Conservation (phyloP, 2,113 vertebrate genomes). For the Myodes glareolus region DNA sequence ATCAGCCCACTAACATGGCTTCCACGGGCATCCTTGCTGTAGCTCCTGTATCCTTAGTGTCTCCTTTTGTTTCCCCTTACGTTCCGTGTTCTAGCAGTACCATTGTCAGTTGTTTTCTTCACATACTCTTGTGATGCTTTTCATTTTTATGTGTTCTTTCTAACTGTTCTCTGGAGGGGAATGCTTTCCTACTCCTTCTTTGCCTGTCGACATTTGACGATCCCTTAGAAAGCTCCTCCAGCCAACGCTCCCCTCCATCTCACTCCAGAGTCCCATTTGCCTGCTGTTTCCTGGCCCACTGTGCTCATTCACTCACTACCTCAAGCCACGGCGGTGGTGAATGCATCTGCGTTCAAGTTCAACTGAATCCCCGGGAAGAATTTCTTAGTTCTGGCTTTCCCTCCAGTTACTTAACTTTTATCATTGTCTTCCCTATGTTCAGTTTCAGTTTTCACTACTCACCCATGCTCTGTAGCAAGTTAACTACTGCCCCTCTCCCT, state of each 20-base stretch:
- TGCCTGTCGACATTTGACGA: not conserved
- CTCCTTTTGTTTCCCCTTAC: not conserved
- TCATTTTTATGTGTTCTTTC: conserved; percentile 2
- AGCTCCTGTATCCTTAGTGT: not conserved
- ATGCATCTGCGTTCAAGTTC: not conserved
- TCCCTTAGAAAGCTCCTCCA: not conserved
- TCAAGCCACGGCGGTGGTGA: not conserved
- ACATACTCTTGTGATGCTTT: not conserved
- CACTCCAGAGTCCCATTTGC: not conserved
- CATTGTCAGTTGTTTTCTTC: not conserved
- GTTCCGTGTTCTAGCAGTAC: not conserved
- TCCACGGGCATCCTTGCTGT: not conserved
- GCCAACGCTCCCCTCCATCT: not conserved
- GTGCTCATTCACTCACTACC: not conserved
- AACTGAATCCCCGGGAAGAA: not conserved
- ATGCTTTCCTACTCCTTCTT: not conserved
- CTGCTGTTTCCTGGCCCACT: not conserved
- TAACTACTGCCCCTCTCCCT: not conserved
- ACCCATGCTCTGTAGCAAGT: not conserved
- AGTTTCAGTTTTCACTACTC: not conserved
- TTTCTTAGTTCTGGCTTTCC: not conserved
- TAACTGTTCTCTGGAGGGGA: not conserved
- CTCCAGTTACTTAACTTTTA: conserved; percentile 15
- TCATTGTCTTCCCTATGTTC: not conserved
- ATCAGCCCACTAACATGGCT: not conserved